phyloP scores from a whole-genome alignment of 2,888 invertebrate genomes.

The Temnothorax ravouxi region DNA sequence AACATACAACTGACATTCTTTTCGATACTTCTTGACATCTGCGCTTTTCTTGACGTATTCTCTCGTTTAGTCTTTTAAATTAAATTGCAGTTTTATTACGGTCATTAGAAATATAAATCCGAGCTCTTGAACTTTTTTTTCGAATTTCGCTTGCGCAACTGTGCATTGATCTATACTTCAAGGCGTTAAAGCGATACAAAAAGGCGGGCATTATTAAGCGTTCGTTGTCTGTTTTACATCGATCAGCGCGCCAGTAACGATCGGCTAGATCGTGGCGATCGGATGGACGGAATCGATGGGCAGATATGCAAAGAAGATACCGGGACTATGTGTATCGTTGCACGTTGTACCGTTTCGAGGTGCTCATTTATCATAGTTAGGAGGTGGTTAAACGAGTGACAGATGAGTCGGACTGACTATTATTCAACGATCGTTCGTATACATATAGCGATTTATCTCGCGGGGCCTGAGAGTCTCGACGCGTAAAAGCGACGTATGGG shows the following conservation, averaged over 20 bases:
- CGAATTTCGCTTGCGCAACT: neutral
- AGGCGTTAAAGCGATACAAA: neutral
- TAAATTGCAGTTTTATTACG: neutral
- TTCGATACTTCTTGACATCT: neutral
- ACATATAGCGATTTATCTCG: conserved; percentile 61
- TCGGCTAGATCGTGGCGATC: conserved; percentile 33
- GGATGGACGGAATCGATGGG: conserved; percentile 2
- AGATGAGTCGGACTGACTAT: conserved; percentile 76
- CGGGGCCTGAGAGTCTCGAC: neutral
- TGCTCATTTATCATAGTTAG: conserved; percentile 77
- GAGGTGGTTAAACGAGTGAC: conserved; percentile 78
- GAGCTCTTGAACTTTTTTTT: neutral
- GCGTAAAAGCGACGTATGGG: conserved; percentile 29
- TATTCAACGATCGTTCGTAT: conserved; percentile 78
- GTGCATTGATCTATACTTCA: neutral
- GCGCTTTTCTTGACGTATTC: neutral
- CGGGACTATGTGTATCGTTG: conserved; percentile 53
- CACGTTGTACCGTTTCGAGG: conserved; percentile 52
- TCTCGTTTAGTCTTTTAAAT: neutral
- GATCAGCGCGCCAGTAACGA: conserved; percentile 31
- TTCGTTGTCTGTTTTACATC: conserved; percentile 42
- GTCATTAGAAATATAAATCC: neutral
- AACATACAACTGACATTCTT: neutral
- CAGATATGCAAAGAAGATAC: conserved; percentile 57
- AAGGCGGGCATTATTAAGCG: conserved; percentile 36